A percentile compares a stretch with the other conserved stretches of the same genome.
These are phyloP conservation scores for Burhinus oedicnemus DNA, from an alignment of 2,113 vertebrate genomes.

Conservation along the genomic window DNA sequence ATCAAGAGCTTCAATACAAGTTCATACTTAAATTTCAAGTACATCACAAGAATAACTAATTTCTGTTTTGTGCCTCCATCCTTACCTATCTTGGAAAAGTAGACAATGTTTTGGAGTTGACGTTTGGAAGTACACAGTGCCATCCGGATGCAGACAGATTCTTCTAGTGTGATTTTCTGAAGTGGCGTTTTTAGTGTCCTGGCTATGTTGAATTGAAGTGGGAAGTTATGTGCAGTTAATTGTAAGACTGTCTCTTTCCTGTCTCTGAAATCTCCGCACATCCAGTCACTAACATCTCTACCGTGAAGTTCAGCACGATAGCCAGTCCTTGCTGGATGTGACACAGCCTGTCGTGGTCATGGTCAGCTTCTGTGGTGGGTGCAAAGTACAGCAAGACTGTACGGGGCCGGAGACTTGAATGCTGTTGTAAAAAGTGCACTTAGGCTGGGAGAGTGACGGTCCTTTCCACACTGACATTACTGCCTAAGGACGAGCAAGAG, in stretches of 20 bases:
- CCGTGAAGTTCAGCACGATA: neutral
- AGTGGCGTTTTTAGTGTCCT: neutral
- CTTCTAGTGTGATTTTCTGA: neutral
- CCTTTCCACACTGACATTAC: neutral
- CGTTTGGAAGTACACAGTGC: neutral
- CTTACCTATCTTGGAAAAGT: neutral
- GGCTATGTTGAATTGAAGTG: neutral
- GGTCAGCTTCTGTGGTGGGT: neutral
- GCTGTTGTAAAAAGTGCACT: neutral
- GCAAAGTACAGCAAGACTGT: neutral
- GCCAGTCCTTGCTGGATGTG: neutral
- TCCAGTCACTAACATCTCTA: neutral
- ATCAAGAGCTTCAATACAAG: neutral
- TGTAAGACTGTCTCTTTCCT: neutral
- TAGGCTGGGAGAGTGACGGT: neutral
- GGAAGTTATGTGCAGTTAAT: neutral
- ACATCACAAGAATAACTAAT: neutral
- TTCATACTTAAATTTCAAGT: neutral
- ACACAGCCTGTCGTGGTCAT: neutral
- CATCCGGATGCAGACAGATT: too few relatives aligned
- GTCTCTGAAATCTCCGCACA: neutral
- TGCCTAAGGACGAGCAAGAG: neutral
- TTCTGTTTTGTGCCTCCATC: neutral
- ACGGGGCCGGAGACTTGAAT: accelerated
- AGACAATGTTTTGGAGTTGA: neutral